phyloP scores from a whole-genome alignment of 1,140 invertebrate genomes.

The Nylanderia fulva region DNA sequence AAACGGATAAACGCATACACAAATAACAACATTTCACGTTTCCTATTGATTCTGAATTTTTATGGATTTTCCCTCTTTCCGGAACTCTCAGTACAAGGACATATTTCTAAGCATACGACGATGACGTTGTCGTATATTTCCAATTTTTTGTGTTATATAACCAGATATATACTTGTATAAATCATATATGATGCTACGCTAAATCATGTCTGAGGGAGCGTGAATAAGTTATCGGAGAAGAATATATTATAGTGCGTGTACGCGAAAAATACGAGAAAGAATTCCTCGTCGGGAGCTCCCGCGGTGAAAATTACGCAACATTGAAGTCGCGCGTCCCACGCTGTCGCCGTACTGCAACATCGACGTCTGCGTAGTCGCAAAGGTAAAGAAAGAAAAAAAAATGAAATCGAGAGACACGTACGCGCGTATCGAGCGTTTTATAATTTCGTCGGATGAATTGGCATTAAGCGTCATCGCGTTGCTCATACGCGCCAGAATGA shows the following conservation, averaged over 20 bases:
- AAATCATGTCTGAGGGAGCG: conserved; percentile 41
- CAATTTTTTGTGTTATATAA: background rate
- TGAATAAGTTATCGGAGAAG: conserved; percentile 38
- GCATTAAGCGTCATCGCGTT: conserved; percentile 62
- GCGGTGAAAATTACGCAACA: conserved; percentile 60
- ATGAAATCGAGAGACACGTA: conserved; percentile 16
- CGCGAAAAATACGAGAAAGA: conserved; percentile 29
- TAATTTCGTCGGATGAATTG: conserved; percentile 73
- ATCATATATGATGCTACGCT: conserved; percentile 5
- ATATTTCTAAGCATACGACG: conserved; percentile 22
- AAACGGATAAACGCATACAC: conserved; percentile 1
- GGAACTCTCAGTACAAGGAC: conserved; percentile 12
- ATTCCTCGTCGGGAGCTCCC: conserved; percentile 8
- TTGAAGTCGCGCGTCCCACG: conserved; percentile 59
- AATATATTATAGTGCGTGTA: background rate
- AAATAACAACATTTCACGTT: background rate
- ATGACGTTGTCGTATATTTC: background rate
- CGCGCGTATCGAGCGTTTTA: conserved; percentile 61
- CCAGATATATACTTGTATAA: background rate
- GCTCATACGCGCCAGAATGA: conserved; percentile 50
- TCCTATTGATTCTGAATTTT: conserved; percentile 8
- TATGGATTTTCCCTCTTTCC: conserved; percentile 12
- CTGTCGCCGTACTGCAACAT: conserved; percentile 48
- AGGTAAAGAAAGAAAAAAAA: background rate
- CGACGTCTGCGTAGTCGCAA: conserved; percentile 44